A percentile compares a stretch with the other conserved stretches of the same genome.
These are phyloP conservation scores for Chrysomela aeneicollis DNA, from an alignment of 2,888 invertebrate genomes.

Conservation along the genomic window DNA sequence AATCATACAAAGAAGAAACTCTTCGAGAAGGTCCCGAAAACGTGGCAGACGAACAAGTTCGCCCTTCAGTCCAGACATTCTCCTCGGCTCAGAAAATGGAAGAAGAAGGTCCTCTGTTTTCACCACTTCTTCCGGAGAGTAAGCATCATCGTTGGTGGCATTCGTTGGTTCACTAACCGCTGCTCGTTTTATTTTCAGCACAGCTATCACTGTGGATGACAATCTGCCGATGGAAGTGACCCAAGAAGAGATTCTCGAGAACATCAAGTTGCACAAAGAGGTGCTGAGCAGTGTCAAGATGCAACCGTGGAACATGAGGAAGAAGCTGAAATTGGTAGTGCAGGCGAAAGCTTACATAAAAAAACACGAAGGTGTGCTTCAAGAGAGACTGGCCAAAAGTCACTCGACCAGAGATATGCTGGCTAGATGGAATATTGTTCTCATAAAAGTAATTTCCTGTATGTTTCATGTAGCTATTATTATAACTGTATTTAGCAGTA, in stretches of 20 bases:
- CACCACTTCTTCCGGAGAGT: constrained; percentile 89
- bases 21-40: constrained; percentile 74
- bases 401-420: constrained; percentile 85
- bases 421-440: constrained; percentile 82
- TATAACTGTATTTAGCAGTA: not conserved
- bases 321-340: constrained; percentile 82
- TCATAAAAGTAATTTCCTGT: constrained; percentile 73
- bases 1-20: constrained; percentile 81
- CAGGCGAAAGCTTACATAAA: constrained; percentile 89
- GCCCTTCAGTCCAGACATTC: constrained; percentile 64
- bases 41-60: constrained; percentile 71
- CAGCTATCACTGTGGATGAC: constrained; percentile 81
- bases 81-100: constrained; percentile 56
- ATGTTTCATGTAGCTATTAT: not conserved
- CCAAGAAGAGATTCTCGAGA: constrained; percentile 90
- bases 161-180: not conserved
- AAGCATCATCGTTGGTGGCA: constrained; percentile 54
- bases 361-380: constrained; percentile 88
- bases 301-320: constrained; percentile 83
- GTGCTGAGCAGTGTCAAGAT: constrained; percentile 86
- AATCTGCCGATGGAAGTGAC: constrained; percentile 69
- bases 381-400: constrained; percentile 88
- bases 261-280: constrained; percentile 90
- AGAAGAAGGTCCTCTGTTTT: constrained; percentile 77
- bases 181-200: constrained; percentile 65